Evolutionary conservation across 2,113 vertebrate species (phyloP), one percentile per base, ranked within the genome.

Genomic region (Edolisoma coerulescens): DNA sequence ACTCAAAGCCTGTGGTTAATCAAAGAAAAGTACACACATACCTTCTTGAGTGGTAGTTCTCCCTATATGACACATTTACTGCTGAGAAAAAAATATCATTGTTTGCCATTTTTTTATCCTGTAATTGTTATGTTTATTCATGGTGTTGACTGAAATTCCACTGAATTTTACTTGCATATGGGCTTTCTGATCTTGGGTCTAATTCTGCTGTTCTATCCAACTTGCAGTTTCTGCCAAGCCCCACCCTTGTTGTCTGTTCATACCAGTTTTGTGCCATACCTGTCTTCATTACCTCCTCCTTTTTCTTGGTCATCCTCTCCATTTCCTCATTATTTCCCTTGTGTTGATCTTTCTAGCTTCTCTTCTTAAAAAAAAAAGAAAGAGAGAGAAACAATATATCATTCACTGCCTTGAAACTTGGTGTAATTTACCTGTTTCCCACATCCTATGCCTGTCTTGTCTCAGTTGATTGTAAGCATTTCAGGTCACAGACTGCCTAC

Each of bases 1-100:
- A 56, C n/a, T 92, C 53, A 89, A 79, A 92, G 69, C 23, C 45
- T 91, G 73, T 75, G 86, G 83, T 89, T 92, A 87, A 84, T 82
- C 45, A 84, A 86, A 74, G 59, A n/a, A 84, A 77, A 93, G 49
- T 6, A 70, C 24, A 44, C 17, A 5, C 33, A 39, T 26, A 52
- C 52, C 35, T 77, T 64, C 49, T 57, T 23, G 9, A 19, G 65
- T 68, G 70, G 60, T 81, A 71, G n/a, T 80, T 47, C 42, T 84
- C 37, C 41, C 64, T 56, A 35, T 26, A 9, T 56, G 59, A 57
- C 45, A 61, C 21, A 26, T 79, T 64, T 74, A 50, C 59, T 79
- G 44, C 63, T 86, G 82, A 79, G 52, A 20, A 84, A 79, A 84
- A 54, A 12, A 7, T 42, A 10, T 49, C 9, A 15, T 28, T 81